Conservation (phyloP, 2,797 vertebrate genomes). For the Steatocranus sp. region DNA sequence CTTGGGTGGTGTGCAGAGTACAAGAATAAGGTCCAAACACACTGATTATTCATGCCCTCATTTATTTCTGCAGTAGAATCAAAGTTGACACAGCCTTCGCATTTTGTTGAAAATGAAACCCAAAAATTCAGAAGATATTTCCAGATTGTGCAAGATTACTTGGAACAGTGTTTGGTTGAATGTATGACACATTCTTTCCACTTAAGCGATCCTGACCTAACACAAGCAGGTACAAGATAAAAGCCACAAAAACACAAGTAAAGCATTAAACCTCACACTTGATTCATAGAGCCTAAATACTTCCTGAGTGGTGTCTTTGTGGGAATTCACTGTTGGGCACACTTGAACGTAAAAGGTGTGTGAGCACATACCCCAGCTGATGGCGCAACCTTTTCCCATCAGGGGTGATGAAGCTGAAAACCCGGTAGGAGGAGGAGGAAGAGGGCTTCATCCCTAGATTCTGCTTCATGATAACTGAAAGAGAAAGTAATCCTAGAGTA, state of each 20-base stretch:
- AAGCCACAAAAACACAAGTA: neutral
- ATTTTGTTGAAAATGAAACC: neutral
- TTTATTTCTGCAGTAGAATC: rapidly evolving
- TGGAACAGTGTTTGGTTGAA: neutral
- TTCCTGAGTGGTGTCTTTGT: neutral
- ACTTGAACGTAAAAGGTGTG: neutral
- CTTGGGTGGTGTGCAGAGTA: neutral
- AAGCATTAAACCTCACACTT: neutral
- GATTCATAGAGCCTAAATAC: neutral
- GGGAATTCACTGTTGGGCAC: neutral
- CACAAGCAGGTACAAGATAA: neutral
- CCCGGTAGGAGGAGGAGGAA: neutral
- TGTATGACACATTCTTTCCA: neutral
- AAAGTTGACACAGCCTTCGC: rapidly evolving
- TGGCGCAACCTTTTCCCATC: neutral
- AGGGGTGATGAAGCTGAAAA: neutral
- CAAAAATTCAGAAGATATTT: neutral
- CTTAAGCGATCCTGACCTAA: neutral
- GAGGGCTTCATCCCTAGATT: rapidly evolving
- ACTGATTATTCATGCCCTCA: neutral
- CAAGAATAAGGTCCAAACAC: neutral
- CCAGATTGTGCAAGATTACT: neutral
- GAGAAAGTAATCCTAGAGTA: neutral
- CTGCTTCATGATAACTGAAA: neutral
- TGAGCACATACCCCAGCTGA: neutral